Conservation (phyloP, 2,113 vertebrate species). For the Semicossyphus pulcher region DNA sequence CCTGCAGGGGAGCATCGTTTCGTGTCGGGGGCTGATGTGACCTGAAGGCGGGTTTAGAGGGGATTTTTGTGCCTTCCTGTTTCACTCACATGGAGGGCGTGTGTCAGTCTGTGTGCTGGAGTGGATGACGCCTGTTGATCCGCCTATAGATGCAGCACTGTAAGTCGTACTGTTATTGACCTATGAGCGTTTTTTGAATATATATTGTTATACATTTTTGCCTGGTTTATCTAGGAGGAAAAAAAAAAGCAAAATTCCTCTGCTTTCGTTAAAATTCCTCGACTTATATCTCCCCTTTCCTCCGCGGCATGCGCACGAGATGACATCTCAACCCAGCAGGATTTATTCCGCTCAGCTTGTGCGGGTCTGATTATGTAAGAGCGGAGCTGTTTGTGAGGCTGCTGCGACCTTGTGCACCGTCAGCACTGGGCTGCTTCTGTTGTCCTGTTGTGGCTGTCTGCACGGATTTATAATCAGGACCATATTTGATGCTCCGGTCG, state of each 20-base stretch:
- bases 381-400: constrained; percentile 38
- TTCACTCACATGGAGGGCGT: constrained; percentile 18
- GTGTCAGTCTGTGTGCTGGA: constrained; percentile 4
- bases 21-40: constrained; percentile 17
- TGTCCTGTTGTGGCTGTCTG: constrained; percentile 41
- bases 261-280: not conserved
- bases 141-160: constrained; percentile 41
- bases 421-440: constrained; percentile 39
- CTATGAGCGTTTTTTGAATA: not conserved
- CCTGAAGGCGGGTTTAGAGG: constrained; percentile 5
- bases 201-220: not conserved
- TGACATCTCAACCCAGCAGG: constrained; percentile 53
- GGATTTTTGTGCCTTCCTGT: not conserved
- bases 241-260: not conserved
- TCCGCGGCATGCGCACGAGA: constrained; percentile 1
- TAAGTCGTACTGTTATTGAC: constrained; percentile 37
- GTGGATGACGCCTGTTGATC: constrained; percentile 72
- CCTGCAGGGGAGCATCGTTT: constrained; percentile 69
- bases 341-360: constrained; percentile 54
- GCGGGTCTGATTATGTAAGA: constrained; percentile 69
- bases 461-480: constrained; percentile 31
- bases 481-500: constrained; percentile 33
- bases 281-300: not conserved
- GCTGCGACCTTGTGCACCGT: constrained; percentile 63
- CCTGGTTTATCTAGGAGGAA: not conserved